These are phyloP conservation scores for rabbit (Oryctolagus cuniculus) DNA, from an alignment of 2,113 vertebrate genomes.

Conservation along the genomic window mOryCun1.1 NC_091439.1:94057001-94057500, in stretches of 20 bases:
- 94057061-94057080: background rate
- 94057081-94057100: background rate
- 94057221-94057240: background rate
- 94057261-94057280: background rate
- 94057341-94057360: too few relatives aligned
- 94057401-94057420: too few relatives aligned
- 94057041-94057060: background rate
- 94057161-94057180: background rate
- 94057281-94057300: background rate
- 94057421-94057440: too few relatives aligned
- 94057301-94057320: background rate
- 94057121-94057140: background rate
- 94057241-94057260: background rate
- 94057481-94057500: too few relatives aligned
- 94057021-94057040: slow-evolving; percentile 7
- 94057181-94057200: background rate
- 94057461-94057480: too few relatives aligned
- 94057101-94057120: background rate
- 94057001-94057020: background rate
- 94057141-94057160: background rate
- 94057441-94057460: background rate
- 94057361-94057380: too few relatives aligned
- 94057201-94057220: background rate
- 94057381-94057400: too few relatives aligned
- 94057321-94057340: background rate